These are phyloP conservation scores for Himantopus leucocephalus DNA, from an alignment of 2,113 vertebrate species.

Conservation along the genomic window DNA sequence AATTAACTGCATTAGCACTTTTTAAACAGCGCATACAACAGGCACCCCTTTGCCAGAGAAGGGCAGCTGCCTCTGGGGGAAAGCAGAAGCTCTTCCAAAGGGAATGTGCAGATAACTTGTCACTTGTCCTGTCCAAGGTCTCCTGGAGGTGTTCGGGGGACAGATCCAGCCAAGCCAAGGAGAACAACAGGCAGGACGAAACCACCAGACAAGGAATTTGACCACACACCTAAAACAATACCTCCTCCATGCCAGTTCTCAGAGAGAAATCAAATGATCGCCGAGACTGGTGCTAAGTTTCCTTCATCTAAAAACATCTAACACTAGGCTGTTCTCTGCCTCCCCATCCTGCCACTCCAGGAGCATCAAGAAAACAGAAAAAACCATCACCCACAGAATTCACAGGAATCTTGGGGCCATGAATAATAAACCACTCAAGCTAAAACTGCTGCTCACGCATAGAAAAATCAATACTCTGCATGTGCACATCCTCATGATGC, in stretches of 20 bases:
- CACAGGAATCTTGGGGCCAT: not conserved
- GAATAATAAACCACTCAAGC: not conserved
- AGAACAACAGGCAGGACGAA: not conserved
- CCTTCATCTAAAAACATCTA: not conserved
- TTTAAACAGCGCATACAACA: not conserved
- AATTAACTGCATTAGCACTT: conserved; percentile 34
- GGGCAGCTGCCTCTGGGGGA: not conserved
- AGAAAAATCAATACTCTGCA: not conserved
- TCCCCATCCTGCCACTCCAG: not conserved
- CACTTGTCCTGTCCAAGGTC: not conserved
- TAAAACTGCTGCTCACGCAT: not conserved
- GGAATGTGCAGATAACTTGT: not conserved
- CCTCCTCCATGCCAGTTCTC: not conserved
- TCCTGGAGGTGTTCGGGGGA: not conserved
- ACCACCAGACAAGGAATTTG: not conserved
- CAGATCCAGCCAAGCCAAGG: not conserved
- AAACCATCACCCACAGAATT: not conserved
- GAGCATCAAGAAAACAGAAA: not conserved
- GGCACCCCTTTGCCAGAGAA: not conserved
- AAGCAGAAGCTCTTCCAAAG: not conserved
- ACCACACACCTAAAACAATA: not conserved
- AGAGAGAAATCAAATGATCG: not conserved
- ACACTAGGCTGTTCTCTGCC: not conserved
- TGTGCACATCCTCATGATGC: not conserved
- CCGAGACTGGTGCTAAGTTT: not conserved